A percentile compares a stretch with the other conserved stretches of the same genome.
phyloP scores from a whole-genome alignment of 2,888 invertebrate genomes.

The Drepana falcataria region DNA sequence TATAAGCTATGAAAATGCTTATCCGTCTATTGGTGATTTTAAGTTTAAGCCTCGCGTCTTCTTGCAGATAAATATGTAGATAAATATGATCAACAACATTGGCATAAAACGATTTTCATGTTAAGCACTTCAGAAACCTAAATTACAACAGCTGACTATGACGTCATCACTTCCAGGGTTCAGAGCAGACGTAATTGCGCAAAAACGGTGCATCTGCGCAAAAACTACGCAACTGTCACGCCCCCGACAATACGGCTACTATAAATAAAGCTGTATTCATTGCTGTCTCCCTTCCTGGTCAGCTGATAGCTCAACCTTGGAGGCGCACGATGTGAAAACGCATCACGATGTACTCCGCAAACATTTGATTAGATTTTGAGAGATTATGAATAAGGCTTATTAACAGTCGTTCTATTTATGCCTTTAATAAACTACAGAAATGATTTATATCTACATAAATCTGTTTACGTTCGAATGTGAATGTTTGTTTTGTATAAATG shows the following conservation, averaged over 20 bases:
- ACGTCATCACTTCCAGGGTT: constrained; percentile 4
- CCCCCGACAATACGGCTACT: constrained; percentile 26
- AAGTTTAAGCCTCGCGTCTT: too few relatives aligned
- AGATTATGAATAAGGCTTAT: constrained; percentile 4
- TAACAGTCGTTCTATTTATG: neutral
- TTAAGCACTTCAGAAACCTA: neutral
- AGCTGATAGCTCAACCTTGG: constrained; percentile 42
- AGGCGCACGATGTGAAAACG: constrained; percentile 19
- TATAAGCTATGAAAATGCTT: too few relatives aligned
- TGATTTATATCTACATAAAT: neutral
- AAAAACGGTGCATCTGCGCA: constrained; percentile 29
- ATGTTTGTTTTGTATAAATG: neutral
- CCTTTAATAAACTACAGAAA: neutral
- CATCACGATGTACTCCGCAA: constrained; percentile 6
- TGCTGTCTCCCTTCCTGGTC: constrained; percentile 49
- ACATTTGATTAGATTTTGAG: neutral
- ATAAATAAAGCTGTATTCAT: constrained; percentile 45
- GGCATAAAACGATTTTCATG: neutral
- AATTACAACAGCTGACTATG: neutral
- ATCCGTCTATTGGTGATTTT: too few relatives aligned
- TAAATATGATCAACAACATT: neutral
- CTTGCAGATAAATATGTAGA: neutral
- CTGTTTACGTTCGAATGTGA: neutral
- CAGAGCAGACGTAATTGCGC: constrained; percentile 12
- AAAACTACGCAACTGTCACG: constrained; percentile 37